Evolutionary conservation across 2,113 vertebrate genomes (phyloP).

Genomic region (Cyphomyrus discorhynchus): DNA sequence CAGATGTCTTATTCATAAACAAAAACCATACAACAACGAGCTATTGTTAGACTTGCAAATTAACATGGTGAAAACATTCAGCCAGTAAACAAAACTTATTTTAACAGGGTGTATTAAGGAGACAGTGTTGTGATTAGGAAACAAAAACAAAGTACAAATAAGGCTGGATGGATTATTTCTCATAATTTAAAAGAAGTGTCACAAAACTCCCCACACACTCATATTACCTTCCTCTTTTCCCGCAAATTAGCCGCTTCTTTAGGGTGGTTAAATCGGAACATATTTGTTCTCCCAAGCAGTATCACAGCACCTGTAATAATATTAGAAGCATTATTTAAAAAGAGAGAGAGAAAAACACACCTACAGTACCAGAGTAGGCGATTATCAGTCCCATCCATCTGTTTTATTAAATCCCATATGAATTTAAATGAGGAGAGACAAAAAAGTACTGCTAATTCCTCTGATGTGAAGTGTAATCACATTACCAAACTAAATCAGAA

Average conservation of each 20-base stretch:
- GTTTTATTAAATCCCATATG: background rate
- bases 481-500: background rate
- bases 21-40: background rate
- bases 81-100: background rate
- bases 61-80: background rate
- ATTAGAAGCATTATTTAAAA: background rate
- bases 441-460: background rate
- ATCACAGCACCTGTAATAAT: slow-evolving; percentile 70
- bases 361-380: background rate
- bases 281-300: slow-evolving; percentile 73
- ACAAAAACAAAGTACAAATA: background rate
- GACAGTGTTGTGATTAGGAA: background rate
- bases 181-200: background rate
- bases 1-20: background rate
- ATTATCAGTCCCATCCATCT: background rate
- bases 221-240: slow-evolving; percentile 74
- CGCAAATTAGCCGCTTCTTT: slow-evolving; percentile 77
- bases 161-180: background rate
- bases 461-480: background rate
- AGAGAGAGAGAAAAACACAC: background rate
- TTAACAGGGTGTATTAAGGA: background rate
- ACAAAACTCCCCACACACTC: background rate
- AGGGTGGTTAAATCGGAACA: slow-evolving; percentile 83
- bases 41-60: background rate
- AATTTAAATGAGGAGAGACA: background rate